Evolutionary conservation across 1,140 invertebrate genomes (phyloP), one percentile per base, ranked within the genome.

Genomic region (Pentalonia nigronervosa): DNA sequence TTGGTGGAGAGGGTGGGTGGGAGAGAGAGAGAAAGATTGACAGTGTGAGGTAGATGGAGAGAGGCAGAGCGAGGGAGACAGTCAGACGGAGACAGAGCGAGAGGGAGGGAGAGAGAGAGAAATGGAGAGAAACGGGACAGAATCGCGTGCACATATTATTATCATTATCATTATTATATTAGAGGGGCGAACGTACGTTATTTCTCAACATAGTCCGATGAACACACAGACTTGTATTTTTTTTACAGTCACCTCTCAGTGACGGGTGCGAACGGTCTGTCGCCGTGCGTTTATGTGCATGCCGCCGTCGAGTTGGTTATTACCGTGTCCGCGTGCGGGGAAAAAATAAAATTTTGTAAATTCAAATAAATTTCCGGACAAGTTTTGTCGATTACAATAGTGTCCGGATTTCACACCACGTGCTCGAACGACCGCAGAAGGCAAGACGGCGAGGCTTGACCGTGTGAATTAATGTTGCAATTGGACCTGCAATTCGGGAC

Each of bases 191-290:
- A 30, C 48, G 48, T 30, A 30, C 30, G 47, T 84, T 41, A 41
- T 41, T 41, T 84, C 14, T 41, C 47, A n/a, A 20, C n/a, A 53
- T 81, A 53, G 67, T 53, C 81, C 34, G 34, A 36, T 86, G 81
- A 93, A 93, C 91, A 93, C 91, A 45, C 34, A 1, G 45, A 45
- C 20, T 89, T 21, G 47, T 47, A 41, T 45, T 45, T 45, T 25
- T n/a, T 20, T 23, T 23, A 91, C 81, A 93, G 91, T 93, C 91
- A 45, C 34, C 81, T 36, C 81, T n/a, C 56, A 86, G 91, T 36
- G 34, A 45, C 91, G 91, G 91, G 81, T 53, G 34, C 56, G n/a
- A 48, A 30, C 48, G 84, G 50, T 45, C 45, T 17, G 45, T 86
- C 25, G 86, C 34, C 7, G 86, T 36, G 50, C 7, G 88, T 25